Evolutionary conservation across 2,797 vertebrate genomes (phyloP), one percentile per base, ranked within the genome.

Genomic region (Mormyrus hasselquistii): DNA sequence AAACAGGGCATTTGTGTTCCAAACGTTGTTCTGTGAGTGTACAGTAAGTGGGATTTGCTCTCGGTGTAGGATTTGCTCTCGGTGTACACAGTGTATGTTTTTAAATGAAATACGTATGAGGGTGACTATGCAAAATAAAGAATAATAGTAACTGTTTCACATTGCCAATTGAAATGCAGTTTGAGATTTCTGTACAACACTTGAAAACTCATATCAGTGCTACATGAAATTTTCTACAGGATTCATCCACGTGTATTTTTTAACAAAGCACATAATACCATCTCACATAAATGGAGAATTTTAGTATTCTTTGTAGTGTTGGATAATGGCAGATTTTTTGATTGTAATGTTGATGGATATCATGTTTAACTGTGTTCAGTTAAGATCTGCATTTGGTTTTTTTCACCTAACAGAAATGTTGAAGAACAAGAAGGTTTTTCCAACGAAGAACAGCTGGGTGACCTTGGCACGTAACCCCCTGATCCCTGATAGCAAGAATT

Each of bases 391-490:
- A 84, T 57, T 38, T 53, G 59, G 47, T 38, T 57, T 49, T 29
- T 10, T 55, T 0, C 14, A 25, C 85, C 34, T 25, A 44, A 34
- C 92, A 97, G 96, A 92, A 44, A 96, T 96, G 96, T 90, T 97
- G 90, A 94, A 84, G 38, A 90, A 93, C 52, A 93, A 93, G 90
- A 94, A 84, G 88, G 94, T 96, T 83, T 96, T 96, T 90, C 95
- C 96, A 12, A 95, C 95, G 55, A 96, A 96, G 89, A 93, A 93
- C 92, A 90, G 2, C 85, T 97, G 96, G 96, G 96, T 97, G 83
- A 94, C 92, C 29, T 91, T 97, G 91, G 92, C 92, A 12, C 92
- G 85, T 47, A 94, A 92, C 69, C 96, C 96, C 88, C 93, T 96
- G 93, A 94, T 96, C 14, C 50, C 94, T 8, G 95, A 97, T 91